A percentile compares a stretch with the other conserved stretches of the same genome.
Evolutionary conservation across 2,888 invertebrate genomes (phyloP).

Genomic region (Seira ritae): DNA sequence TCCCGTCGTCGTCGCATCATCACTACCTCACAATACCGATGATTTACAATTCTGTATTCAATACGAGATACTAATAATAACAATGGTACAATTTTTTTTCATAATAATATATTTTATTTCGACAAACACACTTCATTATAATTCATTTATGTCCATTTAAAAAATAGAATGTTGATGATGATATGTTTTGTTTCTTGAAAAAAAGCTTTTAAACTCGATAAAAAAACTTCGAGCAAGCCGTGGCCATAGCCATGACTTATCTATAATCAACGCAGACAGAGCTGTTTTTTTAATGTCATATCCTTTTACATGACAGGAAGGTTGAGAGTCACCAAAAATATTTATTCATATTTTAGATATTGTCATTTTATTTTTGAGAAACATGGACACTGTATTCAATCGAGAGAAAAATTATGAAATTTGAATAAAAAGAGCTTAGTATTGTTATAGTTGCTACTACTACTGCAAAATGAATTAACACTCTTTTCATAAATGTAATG

Average conservation of each 20-base stretch:
- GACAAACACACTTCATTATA: slow-evolving; percentile 11
- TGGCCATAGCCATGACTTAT: not conserved
- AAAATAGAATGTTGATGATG: slow-evolving; percentile 3
- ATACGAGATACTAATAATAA: slow-evolving; percentile 18
- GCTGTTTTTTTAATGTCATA: not conserved
- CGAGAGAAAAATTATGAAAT: not conserved
- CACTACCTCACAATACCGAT: slow-evolving; percentile 27
- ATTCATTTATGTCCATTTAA: slow-evolving; percentile 1
- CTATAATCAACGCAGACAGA: slow-evolving; percentile 22
- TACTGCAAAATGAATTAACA: not conserved
- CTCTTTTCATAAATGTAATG: not conserved
- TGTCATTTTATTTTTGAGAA: not conserved
- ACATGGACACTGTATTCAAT: slow-evolving; percentile 1
- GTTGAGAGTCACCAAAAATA: not conserved
- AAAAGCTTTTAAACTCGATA: not conserved
- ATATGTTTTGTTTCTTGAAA: slow-evolving; percentile 6
- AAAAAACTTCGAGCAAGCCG: slow-evolving; percentile 9
- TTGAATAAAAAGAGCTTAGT: slow-evolving; percentile 4
- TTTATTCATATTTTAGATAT: not conserved
- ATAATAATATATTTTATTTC: not conserved
- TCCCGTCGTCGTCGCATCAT: slow-evolving; percentile 16
- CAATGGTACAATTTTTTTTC: not conserved
- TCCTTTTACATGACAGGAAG: not conserved
- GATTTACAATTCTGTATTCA: slow-evolving; percentile 27
- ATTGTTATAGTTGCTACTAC: not conserved